Conservation (phyloP, 1,140 invertebrate genomes). For the Hesperophylax magnus region DNA sequence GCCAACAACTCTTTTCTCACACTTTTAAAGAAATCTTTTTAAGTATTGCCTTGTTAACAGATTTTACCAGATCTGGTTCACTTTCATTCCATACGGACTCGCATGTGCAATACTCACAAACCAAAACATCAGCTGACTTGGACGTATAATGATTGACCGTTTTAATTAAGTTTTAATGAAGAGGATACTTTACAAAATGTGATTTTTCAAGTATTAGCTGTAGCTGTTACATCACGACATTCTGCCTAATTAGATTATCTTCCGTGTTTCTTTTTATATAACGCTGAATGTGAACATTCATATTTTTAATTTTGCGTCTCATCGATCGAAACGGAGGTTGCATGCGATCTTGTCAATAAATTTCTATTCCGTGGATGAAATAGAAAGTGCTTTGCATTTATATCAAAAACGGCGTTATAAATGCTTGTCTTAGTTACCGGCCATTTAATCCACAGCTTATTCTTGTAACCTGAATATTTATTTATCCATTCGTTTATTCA, state of each 20-base stretch:
- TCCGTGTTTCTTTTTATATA: neutral
- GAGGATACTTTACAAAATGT: neutral
- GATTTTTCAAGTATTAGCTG: neutral
- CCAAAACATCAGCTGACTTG: no score
- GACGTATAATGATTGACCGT: neutral
- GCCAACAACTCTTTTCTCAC: no score
- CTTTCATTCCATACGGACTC: no score
- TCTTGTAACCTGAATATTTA: no score
- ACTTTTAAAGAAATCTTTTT: no score
- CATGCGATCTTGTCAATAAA: neutral
- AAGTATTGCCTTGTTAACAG: no score
- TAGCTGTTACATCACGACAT: neutral
- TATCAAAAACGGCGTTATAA: neutral
- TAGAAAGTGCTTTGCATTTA: conserved; percentile 20
- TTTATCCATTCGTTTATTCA: no score
- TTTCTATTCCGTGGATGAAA: conserved; percentile 3
- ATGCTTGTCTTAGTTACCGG: no score
- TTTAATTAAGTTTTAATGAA: neutral
- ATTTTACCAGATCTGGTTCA: no score
- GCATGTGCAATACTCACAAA: no score
- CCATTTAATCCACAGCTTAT: no score
- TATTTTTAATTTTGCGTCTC: conserved; percentile 4
- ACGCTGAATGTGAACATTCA: neutral
- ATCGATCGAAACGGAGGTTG: neutral
- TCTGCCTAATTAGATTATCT: neutral